Evolutionary conservation across 2,888 invertebrate genomes (phyloP).

Genomic region (Mystacides longicornis): DNA sequence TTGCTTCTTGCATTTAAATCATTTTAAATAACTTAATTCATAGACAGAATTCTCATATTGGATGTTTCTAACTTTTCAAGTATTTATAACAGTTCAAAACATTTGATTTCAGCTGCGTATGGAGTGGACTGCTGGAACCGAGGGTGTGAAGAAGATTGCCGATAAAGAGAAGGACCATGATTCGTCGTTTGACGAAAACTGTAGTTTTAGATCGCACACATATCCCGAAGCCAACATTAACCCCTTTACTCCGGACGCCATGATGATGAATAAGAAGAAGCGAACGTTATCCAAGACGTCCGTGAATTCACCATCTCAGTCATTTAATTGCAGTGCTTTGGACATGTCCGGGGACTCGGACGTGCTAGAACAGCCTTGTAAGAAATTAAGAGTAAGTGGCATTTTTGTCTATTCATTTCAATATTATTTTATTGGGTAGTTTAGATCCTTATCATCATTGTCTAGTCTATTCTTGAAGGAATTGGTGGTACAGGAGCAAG

Average conservation of each 20-base stretch:
- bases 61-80: too few species aligned
- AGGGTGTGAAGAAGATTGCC: slow-evolving; percentile 26
- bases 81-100: too few species aligned
- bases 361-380: slow-evolving; percentile 65
- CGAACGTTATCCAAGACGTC: slow-evolving; percentile 58
- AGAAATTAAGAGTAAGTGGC: slow-evolving; percentile 42
- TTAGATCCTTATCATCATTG: too few species aligned
- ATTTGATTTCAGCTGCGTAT: too few species aligned
- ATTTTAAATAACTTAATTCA: too few species aligned
- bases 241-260: slow-evolving; percentile 78
- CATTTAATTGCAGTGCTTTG: slow-evolving; percentile 16
- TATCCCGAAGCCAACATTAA: slow-evolving; percentile 70
- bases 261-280: slow-evolving; percentile 61
- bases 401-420: too few species aligned
- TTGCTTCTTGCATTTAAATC: too few species aligned
- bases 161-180: slow-evolving; percentile 8
- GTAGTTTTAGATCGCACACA: slow-evolving; percentile 18
- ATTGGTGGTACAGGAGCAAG: too few species aligned
- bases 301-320: slow-evolving; percentile 33
- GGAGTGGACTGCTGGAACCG: neutral
- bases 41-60: too few species aligned
- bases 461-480: too few species aligned
- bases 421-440: too few species aligned
- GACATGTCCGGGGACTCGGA: slow-evolving; percentile 25
- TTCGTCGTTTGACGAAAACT: slow-evolving; percentile 5